phyloP scores from a whole-genome alignment of 1,140 invertebrate genomes.

The Wiebesia pumilae region DNA sequence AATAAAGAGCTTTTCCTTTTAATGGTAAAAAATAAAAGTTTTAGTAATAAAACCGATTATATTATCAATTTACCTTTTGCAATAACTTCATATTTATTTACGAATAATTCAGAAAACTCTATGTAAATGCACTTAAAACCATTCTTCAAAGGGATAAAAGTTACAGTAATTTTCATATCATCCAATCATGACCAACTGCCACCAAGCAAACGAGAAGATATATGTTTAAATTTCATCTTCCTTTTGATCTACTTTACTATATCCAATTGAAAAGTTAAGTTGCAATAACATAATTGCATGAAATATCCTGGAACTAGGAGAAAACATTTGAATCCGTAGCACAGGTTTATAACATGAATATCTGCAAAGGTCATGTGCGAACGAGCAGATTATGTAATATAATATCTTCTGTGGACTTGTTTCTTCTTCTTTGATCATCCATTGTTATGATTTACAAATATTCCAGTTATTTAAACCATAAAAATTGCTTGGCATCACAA shows the following conservation, averaged over 20 bases:
- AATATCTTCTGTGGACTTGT: background rate
- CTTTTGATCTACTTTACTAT: background rate
- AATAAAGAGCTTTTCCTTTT: too few species aligned
- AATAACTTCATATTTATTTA: too few species aligned
- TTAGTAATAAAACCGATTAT: too few species aligned
- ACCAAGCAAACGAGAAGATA: background rate
- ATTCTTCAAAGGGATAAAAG: background rate
- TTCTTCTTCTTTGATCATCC: background rate
- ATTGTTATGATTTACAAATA: conserved; percentile 1
- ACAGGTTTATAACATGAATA: conserved; percentile 2
- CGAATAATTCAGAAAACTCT: background rate
- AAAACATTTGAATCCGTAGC: conserved; percentile 2
- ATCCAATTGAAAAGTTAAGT: background rate
- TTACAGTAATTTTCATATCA: background rate
- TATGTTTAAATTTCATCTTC: background rate
- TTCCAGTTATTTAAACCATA: background rate
- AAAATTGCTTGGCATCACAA: background rate
- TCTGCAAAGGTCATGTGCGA: background rate
- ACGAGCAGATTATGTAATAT: background rate
- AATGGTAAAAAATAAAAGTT: too few species aligned
- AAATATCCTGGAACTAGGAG: background rate
- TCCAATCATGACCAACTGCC: background rate
- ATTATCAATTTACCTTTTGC: too few species aligned
- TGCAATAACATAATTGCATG: background rate
- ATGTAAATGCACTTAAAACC: background rate